Percentiles rank a stretch among this genome's conserved stretches.
Conservation (phyloP, 1,140 invertebrate genomes). For the Euwallacea fornicatus region DNA sequence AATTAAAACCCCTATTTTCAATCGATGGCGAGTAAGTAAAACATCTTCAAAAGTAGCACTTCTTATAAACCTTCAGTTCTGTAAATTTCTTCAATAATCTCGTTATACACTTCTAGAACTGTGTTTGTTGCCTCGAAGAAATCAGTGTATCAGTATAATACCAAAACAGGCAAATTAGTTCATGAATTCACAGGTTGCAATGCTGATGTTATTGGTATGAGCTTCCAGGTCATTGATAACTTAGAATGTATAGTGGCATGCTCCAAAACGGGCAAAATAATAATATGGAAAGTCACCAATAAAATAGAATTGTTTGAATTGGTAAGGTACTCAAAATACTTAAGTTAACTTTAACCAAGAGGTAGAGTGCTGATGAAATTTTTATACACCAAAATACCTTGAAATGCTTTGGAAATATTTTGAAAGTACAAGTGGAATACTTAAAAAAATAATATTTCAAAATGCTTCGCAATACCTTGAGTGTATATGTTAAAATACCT, state of each 20-base stretch:
- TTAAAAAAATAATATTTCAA: too few relatives aligned
- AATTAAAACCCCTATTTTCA: slow-evolving; percentile 64
- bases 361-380: too few relatives aligned
- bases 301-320: slow-evolving; percentile 56
- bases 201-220: slow-evolving; percentile 57
- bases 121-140: slow-evolving; percentile 61
- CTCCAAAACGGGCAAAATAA: slow-evolving; percentile 57
- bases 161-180: slow-evolving; percentile 59
- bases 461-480: too few relatives aligned
- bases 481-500: too few relatives aligned
- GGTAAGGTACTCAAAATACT: slow-evolving; percentile 44
- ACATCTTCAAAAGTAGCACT: neutral
- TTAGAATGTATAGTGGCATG: slow-evolving; percentile 59
- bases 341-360: too few relatives aligned
- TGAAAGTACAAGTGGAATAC: too few relatives aligned
- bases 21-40: slow-evolving; percentile 64
- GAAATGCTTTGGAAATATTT: too few relatives aligned
- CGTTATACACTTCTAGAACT: slow-evolving; percentile 51
- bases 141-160: slow-evolving; percentile 61
- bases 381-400: too few relatives aligned
- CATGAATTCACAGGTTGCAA: slow-evolving; percentile 57
- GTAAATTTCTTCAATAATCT: too few relatives aligned
- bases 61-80: slow-evolving; percentile 15
- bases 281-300: slow-evolving; percentile 60
- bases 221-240: slow-evolving; percentile 52